phyloP scores from a whole-genome alignment of 2,797 vertebrate genomes.

The Thamnophis elegans region DNA sequence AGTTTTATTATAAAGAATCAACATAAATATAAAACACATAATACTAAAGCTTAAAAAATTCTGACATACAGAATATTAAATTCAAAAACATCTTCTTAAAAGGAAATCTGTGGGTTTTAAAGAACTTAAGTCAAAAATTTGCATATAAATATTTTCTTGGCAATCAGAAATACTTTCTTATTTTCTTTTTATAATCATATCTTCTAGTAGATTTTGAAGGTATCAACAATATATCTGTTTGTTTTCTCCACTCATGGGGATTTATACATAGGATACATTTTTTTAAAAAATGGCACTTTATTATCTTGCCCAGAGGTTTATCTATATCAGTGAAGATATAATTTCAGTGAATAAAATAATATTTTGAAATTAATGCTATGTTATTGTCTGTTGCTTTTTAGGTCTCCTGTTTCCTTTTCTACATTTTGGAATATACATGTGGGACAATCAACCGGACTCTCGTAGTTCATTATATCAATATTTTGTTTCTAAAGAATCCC shows the following conservation, averaged over 20 bases:
- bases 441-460: neutral
- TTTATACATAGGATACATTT: neutral
- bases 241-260: fast-evolving
- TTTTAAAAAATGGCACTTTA: neutral
- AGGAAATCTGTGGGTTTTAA: neutral
- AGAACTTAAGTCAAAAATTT: neutral
- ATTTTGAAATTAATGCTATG: neutral
- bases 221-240: neutral
- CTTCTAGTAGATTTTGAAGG: neutral
- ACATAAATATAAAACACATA: neutral
- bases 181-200: neutral
- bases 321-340: neutral
- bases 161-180: neutral
- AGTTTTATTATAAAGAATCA: neutral
- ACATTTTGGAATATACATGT: neutral
- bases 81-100: neutral
- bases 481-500: neutral
- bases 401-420: neutral
- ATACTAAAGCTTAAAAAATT: neutral
- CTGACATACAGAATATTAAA: neutral
- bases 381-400: neutral
- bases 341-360: neutral
- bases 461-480: neutral
- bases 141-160: neutral
- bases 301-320: neutral